Percentiles rank a stretch among this genome's conserved stretches.
Evolutionary conservation across 2,113 vertebrate species (phyloP).

Genomic region (Microcebus lehilahytsara): DNA sequence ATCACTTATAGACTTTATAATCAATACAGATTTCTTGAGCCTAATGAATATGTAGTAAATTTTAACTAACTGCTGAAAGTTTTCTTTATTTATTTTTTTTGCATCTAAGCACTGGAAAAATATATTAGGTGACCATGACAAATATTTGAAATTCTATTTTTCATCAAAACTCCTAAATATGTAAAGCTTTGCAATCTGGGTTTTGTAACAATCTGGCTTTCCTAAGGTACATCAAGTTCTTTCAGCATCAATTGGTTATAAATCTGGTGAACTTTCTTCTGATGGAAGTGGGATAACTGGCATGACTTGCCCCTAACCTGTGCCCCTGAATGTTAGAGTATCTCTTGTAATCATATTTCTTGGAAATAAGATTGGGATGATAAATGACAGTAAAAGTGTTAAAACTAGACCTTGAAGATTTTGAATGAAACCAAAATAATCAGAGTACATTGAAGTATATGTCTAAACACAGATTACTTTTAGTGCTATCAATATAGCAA

Average conservation of each 20-base stretch:
- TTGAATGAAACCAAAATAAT: neutral
- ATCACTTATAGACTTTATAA: slow-evolving; percentile 13
- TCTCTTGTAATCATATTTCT: neutral
- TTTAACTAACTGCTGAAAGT: neutral
- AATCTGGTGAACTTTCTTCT: neutral
- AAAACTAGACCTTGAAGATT: neutral
- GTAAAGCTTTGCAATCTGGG: neutral
- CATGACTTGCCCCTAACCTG: neutral
- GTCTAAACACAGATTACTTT: neutral
- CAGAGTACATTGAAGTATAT: neutral
- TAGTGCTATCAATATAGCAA: neutral
- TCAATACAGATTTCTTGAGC: neutral
- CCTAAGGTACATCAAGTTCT: neutral
- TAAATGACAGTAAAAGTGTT: neutral
- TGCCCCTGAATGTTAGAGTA: neutral
- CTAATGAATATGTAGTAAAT: neutral
- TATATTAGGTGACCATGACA: neutral
- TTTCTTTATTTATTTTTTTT: neutral
- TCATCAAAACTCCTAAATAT: neutral
- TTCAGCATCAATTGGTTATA: neutral
- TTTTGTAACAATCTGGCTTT: neutral
- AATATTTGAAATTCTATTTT: neutral
- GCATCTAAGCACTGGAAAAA: neutral
- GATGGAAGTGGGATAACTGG: neutral
- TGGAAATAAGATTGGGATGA: neutral